Conservation (phyloP, 2,113 vertebrate species). For the Eolophus roseicapilla region DNA sequence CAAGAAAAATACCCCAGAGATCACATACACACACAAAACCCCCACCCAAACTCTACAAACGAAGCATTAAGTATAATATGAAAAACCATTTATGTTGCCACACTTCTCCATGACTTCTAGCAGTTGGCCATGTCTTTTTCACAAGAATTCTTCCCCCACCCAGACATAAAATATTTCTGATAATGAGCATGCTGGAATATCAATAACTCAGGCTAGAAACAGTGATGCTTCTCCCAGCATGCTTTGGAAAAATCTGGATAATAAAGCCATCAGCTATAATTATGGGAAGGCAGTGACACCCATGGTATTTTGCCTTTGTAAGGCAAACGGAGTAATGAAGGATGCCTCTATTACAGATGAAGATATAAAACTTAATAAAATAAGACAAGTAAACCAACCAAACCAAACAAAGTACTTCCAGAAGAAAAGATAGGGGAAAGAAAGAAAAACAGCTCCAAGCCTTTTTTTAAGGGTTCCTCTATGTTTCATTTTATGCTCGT, state of each 20-base stretch:
- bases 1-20: not conserved
- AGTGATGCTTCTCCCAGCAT: not conserved
- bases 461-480: not conserved
- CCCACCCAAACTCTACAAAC: not conserved
- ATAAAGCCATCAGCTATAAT: slow-evolving; percentile 17
- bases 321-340: not conserved
- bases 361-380: not conserved
- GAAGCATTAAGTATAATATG: not conserved
- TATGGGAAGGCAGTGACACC: not conserved
- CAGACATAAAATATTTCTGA: not conserved
- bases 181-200: not conserved
- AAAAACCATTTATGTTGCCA: not conserved
- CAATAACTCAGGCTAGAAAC: not conserved
- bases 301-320: not conserved
- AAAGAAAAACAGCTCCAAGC: not conserved
- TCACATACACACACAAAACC: not conserved
- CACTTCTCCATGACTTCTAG: not conserved
- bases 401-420: not conserved
- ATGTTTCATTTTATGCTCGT: not conserved
- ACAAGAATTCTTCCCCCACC: not conserved
- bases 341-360: not conserved
- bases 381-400: not conserved
- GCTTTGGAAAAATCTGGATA: not conserved
- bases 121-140: not conserved
- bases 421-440: not conserved